These are phyloP conservation scores for Ceuthmochares aereus DNA, from an alignment of 2,113 vertebrate species.

Conservation along the genomic window DNA sequence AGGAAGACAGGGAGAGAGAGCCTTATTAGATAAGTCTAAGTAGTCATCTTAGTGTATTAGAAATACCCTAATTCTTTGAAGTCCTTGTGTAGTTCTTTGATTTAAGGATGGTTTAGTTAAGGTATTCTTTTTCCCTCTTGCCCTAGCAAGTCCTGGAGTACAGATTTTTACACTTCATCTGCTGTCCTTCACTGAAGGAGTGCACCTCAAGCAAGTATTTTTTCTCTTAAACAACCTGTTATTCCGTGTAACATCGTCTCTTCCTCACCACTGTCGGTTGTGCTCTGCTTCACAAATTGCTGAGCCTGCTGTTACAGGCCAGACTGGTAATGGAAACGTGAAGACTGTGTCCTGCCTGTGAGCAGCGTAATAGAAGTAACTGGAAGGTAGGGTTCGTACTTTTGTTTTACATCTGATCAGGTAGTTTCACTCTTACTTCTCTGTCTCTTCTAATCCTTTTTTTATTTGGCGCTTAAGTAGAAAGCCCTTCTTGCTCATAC, in stretches of 20 bases:
- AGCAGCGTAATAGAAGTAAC: background rate
- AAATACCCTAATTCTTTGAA: background rate
- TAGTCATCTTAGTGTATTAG: background rate
- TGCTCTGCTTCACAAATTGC: background rate
- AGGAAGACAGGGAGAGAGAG: background rate
- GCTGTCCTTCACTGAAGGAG: background rate
- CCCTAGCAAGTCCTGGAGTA: background rate
- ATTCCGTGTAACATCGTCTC: constrained; percentile 10
- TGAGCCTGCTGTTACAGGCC: background rate
- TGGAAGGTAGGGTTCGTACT: background rate
- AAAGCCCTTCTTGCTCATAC: background rate
- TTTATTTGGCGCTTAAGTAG: background rate
- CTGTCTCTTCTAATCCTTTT: constrained; percentile 13
- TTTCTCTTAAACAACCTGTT: background rate
- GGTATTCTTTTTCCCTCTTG: background rate
- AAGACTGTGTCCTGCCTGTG: background rate
- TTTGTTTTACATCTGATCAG: background rate
- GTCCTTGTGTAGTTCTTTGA: background rate
- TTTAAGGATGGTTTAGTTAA: background rate
- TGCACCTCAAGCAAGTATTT: background rate
- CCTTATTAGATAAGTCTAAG: background rate
- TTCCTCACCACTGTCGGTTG: constrained; percentile 3
- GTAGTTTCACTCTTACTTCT: background rate
- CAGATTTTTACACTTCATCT: background rate
- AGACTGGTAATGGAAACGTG: background rate